Base-by-base conservation (phyloP, 2,888 invertebrate species). In the Trachelus iudaicus region DNA sequence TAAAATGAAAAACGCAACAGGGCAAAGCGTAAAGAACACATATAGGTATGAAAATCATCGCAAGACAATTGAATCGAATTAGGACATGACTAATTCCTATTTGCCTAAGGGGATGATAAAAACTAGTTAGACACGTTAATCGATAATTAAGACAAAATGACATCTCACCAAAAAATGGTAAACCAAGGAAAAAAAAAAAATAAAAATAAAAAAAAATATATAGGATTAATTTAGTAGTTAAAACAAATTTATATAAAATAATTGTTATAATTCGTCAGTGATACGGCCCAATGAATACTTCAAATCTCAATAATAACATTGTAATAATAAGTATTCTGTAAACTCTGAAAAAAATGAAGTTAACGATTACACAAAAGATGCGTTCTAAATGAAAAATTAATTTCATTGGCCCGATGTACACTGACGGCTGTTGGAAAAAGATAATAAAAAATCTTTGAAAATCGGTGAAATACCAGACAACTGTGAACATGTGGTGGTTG, bases 381-480 rank as follows among this genome's bases (percentile, higher is more conserved):
- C 1, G 9, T 56, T 56, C 56, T 56, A 56, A 23, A 23, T 23
- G 56, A 23, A 56, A 23, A 9, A 23, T 23, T 23, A 56, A 23
- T 56, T 56, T 77, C 77, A 69, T 77, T 34, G 74, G 77, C 74
- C 77, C 34, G 31, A 34, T 69, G 35, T 35, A 77, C 56, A 56
- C 56, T 56, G 71, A 15, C 71, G 31, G 33, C 3, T 31, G 9
- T 71, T 31, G 76, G 69, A 78, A 80, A 83, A 79, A 83, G 81
- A 82, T 84, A 83, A 83, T 85, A 84, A 84, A 84, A 89, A 89
- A 89, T 85, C 86, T 88, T 91, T 89, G 88, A 89, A 91, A 91
- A 90, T 87, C 87, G 87, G 88, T 90, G 89, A 90, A 90, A 90
- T 91, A 91, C 90, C 91, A 91, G 90, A 90, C 85, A 91, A 89